Evolutionary conservation across 1,140 invertebrate genomes (phyloP).

Genomic region (Polyergus mexicanus): DNA sequence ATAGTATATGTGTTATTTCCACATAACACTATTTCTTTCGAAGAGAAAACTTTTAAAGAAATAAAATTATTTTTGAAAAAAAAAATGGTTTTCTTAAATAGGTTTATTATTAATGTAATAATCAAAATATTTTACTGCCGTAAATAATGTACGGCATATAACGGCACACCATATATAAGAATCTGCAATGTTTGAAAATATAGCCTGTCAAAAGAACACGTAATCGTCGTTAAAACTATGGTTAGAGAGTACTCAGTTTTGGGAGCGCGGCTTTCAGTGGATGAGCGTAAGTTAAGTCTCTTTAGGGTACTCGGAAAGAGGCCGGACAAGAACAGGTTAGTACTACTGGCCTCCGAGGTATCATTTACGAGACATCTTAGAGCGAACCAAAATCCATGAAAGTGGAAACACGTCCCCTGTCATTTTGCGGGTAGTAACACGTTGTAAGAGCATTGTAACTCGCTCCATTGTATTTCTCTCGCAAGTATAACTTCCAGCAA

Average conservation of each 20-base stretch:
- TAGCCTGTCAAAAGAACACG: slow-evolving; percentile 6
- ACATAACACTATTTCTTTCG: neutral
- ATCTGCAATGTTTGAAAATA: neutral
- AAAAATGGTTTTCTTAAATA: neutral
- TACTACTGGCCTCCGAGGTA: slow-evolving; percentile 65
- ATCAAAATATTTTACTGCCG: neutral
- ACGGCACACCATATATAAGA: neutral
- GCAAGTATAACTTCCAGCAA: neutral
- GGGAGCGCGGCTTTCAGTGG: slow-evolving; percentile 41
- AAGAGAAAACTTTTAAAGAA: neutral
- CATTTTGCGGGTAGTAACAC: slow-evolving; percentile 61
- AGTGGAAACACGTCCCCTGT: slow-evolving; percentile 65
- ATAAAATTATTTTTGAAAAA: neutral
- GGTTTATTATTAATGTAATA: neutral
- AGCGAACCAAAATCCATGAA: slow-evolving; percentile 67
- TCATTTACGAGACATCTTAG: slow-evolving; percentile 61
- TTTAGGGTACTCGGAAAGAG: slow-evolving; percentile 62
- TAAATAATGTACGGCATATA: neutral
- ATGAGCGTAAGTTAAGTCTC: slow-evolving; percentile 68
- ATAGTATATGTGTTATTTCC: neutral
- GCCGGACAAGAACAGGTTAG: slow-evolving; percentile 60
- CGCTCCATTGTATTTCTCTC: slow-evolving; percentile 39
- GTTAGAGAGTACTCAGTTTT: slow-evolving; percentile 34
- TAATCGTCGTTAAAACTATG: slow-evolving; percentile 58
- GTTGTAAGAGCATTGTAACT: slow-evolving; percentile 54